phyloP scores from a whole-genome alignment of 1,140 invertebrate species.

The Pygmarrhopalites habei region DNA sequence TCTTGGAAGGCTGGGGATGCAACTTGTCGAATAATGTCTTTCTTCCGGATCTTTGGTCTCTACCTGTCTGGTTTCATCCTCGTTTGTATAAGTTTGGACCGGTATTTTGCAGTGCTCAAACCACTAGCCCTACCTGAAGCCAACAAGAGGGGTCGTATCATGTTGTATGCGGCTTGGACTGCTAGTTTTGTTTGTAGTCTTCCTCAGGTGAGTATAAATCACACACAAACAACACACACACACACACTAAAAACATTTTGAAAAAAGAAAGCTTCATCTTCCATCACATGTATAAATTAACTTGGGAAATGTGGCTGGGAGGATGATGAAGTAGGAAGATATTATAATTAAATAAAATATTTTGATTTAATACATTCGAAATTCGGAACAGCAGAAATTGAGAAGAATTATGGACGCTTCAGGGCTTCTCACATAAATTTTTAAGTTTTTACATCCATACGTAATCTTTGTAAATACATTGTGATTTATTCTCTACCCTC shows the following conservation, averaged over 20 bases:
- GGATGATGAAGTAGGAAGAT: too few species aligned
- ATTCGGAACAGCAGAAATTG: too few species aligned
- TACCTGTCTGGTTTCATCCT: constrained; percentile 79
- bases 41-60: constrained; percentile 75
- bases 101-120: constrained; percentile 76
- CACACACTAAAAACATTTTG: neutral
- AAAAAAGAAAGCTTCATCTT: neutral
- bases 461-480: too few species aligned
- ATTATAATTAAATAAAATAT: too few species aligned
- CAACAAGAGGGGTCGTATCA: constrained; percentile 61
- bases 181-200: constrained; percentile 68
- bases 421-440: too few species aligned
- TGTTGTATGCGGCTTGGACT: constrained; percentile 68
- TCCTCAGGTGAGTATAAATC: constrained; percentile 71
- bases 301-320: neutral
- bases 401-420: too few species aligned
- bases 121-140: constrained; percentile 63
- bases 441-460: too few species aligned
- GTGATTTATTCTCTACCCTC: too few species aligned
- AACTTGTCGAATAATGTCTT: constrained; percentile 66
- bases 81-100: constrained; percentile 75
- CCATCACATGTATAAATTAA: neutral
- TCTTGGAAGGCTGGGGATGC: constrained; percentile 42
- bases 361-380: too few species aligned
- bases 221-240: too few species aligned